Evolutionary conservation across 1,140 invertebrate genomes (phyloP), one percentile per base, ranked within the genome.

Genomic region (Diabrotica virgifera): DNA sequence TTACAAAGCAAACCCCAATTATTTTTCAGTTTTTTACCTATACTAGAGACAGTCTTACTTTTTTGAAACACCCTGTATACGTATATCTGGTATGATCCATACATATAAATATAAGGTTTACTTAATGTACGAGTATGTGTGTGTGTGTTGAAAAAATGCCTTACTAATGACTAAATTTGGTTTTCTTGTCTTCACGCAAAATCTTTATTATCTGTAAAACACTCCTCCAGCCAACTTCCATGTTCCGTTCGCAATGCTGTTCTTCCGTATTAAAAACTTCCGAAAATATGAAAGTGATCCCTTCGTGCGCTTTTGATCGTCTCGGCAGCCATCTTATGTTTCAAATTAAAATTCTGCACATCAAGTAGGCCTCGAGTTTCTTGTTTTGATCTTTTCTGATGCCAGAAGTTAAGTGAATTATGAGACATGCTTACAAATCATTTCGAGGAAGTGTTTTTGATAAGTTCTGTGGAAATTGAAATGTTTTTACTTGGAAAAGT

Each of bases 291-390:
- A 46, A 46, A 24, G 24, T 24, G 24, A 46, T 46, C 40, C 40
- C 40, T 6, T 46, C 40, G 8, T 46, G 8, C 40, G n/a, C n/a
- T 46, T 46, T 46, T n/a, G 40, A 46, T 46, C 40, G 40, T n/a
- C n/a, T 46, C 40, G 40, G 40, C 40, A 46, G 40, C 40, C 40
- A 46, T 46, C 40, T 46, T 46, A 46, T 46, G 40, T 46, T 46
- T 46, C 40, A 46, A 46, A 46, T 46, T 46, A 46, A 46, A 46
- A 46, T 46, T 46, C 40, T 46, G 40, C 40, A 46, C 40, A 46
- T 46, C 40, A 46, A 46, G 40, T 46, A 46, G 40, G n/a, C n/a
- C 40, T 46, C 40, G 40, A 46, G 40, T 46, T 46, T 46, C 40
- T 46, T 46, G 40, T 46, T 46, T 46, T 46, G 40, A 46, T 46